Percentiles rank a stretch among this genome's conserved stretches.
These are phyloP conservation scores for Catalaphyllia jardinei DNA, from an alignment of 64 coral and sea anemone genomes.

Conservation along the genomic window DNA sequence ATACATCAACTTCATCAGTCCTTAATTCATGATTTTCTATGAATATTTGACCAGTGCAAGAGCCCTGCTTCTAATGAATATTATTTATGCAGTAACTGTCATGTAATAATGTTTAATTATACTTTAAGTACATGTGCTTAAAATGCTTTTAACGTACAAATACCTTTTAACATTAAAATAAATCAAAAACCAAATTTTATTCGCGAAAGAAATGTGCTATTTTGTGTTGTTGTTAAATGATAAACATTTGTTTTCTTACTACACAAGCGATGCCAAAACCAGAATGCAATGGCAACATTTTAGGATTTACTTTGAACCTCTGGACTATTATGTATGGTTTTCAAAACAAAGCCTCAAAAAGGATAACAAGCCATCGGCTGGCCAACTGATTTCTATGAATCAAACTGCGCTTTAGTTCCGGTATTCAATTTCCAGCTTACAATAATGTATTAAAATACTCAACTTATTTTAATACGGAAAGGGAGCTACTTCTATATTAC, in stretches of 20 bases:
- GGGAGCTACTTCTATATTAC: neutral
- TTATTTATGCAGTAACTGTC: neutral
- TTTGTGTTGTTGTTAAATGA: too few species aligned
- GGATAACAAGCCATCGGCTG: neutral
- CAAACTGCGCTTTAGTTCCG: neutral
- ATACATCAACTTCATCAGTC: too few species aligned
- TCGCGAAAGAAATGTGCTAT: too few species aligned
- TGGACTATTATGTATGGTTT: neutral
- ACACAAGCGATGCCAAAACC: too few species aligned
- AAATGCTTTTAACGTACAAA: neutral
- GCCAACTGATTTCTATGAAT: neutral
- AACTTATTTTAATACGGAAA: neutral
- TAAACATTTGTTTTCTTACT: too few species aligned
- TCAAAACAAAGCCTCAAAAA: neutral
- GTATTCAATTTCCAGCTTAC: neutral
- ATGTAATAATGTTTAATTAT: neutral
- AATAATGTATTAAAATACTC: neutral
- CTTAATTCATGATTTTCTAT: neutral
- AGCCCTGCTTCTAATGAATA: neutral
- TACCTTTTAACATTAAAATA: neutral
- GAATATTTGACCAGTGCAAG: neutral
- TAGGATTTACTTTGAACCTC: neutral
- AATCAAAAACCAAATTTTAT: too few species aligned
- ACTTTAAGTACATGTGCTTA: constrained; percentile 4
- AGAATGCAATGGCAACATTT: neutral